Conservation (phyloP, 2,797 vertebrate species). For the Crenuchus spilurus region DNA sequence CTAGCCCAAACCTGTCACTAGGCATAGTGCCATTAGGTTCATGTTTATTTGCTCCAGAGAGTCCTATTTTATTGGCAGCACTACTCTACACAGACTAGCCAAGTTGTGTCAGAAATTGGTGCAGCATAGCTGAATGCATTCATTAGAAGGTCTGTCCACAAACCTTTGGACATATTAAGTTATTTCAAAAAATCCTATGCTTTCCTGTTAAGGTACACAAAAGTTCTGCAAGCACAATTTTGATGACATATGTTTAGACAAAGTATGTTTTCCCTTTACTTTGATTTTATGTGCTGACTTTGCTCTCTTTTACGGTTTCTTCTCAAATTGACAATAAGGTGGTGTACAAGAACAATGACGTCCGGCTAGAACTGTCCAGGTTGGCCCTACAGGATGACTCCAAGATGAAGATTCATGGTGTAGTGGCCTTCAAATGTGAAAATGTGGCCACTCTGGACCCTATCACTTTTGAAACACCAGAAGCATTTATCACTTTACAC, state of each 20-base stretch:
- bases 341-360: conserved; percentile 98
- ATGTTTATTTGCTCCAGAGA: too few species aligned
- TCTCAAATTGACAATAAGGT: conserved; percentile 78
- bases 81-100: too few species aligned
- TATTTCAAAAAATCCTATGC: background rate
- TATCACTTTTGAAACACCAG: conserved; percentile 97
- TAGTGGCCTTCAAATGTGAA: conserved; percentile 97
- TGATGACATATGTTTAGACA: background rate
- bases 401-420: conserved; percentile 96
- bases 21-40: too few species aligned
- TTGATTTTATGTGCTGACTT: background rate
- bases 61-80: too few species aligned
- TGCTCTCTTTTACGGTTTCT: conserved; percentile 11
- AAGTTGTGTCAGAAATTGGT: too few species aligned
- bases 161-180: too few species aligned
- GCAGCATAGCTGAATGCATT: too few species aligned
- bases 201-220: background rate
- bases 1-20: too few species aligned
- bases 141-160: too few species aligned
- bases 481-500: conserved; percentile 92
- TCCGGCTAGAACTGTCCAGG: conserved; percentile 92
- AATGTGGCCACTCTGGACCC: conserved; percentile 97
- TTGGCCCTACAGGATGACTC: conserved; percentile 91
- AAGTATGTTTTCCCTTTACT: background rate
- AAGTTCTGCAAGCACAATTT: conserved; percentile 29